Conservation (phyloP, 1,140 invertebrate genomes). For the Conopomorpha cramerella region DNA sequence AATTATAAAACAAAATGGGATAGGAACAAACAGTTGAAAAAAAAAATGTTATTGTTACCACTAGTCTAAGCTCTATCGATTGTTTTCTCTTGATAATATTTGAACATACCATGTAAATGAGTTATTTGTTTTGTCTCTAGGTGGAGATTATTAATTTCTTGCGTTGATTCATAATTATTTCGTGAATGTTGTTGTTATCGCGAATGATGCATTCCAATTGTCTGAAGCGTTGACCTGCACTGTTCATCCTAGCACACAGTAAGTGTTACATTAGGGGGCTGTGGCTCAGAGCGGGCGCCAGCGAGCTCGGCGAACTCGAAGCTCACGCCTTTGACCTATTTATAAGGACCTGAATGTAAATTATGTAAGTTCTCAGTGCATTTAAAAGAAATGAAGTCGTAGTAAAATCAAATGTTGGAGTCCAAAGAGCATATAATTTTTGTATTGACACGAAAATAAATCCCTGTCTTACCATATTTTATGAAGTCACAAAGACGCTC, state of each 20-base stretch:
- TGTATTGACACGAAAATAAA: too few species aligned
- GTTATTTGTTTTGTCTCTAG: constrained; percentile 22
- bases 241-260: too few species aligned
- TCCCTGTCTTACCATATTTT: constrained; percentile 5
- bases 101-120: constrained; percentile 24
- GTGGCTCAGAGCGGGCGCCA: too few species aligned
- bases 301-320: too few species aligned
- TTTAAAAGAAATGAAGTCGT: too few species aligned
- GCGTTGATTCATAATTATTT: constrained; percentile 21
- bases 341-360: too few species aligned
- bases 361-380: too few species aligned
- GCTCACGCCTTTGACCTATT: too few species aligned
- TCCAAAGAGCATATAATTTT: too few species aligned
- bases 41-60: constrained; percentile 59
- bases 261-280: too few species aligned
- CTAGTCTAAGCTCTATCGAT: constrained; percentile 48
- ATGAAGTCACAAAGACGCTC: constrained; percentile 47
- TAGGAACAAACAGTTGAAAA: constrained; percentile 30
- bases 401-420: too few species aligned
- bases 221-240: constrained; percentile 30
- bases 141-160: constrained; percentile 18
- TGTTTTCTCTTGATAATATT: constrained; percentile 33
- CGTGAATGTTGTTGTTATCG: constrained; percentile 30
- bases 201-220: constrained; percentile 52
- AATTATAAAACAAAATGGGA: constrained; percentile 5